These are phyloP conservation scores for Pelecanoides urinatrix DNA, from an alignment of 2,113 vertebrate species.

Conservation along the genomic window DNA sequence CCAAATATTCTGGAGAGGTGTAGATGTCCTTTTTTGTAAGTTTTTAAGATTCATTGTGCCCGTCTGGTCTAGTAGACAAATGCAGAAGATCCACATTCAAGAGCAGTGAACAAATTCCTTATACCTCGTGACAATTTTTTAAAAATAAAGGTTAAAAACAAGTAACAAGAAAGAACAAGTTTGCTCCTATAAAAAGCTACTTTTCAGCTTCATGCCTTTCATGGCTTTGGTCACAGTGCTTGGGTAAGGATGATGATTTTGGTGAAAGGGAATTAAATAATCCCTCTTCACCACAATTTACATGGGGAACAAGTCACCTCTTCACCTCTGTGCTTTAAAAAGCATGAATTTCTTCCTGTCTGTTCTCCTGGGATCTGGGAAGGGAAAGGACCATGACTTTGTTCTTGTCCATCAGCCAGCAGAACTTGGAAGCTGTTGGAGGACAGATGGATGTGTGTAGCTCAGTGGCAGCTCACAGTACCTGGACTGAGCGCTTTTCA, in stretches of 20 bases:
- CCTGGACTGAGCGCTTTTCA: not conserved
- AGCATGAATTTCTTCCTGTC: not conserved
- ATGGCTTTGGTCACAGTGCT: not conserved
- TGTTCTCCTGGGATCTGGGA: not conserved
- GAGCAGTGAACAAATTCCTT: not conserved
- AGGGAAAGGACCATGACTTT: not conserved
- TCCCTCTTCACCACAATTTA: not conserved
- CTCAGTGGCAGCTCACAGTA: not conserved
- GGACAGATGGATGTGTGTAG: not conserved
- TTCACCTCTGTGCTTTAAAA: constrained; percentile 33
- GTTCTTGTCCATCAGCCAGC: not conserved
- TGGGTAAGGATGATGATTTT: not conserved
- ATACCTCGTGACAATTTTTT: not conserved
- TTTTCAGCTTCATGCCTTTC: not conserved
- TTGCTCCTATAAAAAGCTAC: not conserved
- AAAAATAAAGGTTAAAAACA: not conserved
- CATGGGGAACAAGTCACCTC: not conserved
- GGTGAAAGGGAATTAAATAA: not conserved
- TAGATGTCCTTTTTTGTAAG: not conserved
- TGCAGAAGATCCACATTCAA: not conserved
- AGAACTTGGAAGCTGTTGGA: not conserved
- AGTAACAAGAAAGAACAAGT: not conserved
- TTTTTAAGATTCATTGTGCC: not conserved
- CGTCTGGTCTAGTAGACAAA: not conserved
- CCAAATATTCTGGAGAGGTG: not conserved